phyloP scores from a whole-genome alignment of 1,140 invertebrate species.

The Bombyx mandarina region DNA sequence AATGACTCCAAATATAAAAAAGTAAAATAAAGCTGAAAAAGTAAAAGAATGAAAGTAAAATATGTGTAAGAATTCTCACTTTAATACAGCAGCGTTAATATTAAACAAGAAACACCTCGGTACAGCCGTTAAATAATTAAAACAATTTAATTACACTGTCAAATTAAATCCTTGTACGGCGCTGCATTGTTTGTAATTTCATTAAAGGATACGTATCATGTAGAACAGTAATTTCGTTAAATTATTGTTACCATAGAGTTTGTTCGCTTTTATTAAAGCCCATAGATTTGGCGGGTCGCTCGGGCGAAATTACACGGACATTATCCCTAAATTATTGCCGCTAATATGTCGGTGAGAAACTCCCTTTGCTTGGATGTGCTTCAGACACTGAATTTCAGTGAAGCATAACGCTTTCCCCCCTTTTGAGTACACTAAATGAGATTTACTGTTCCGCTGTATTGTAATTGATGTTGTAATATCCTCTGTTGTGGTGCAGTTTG shows the following conservation, averaged over 20 bases:
- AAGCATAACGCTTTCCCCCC: conserved; percentile 8
- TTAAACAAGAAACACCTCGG: no score
- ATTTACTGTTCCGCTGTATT: conserved; percentile 5
- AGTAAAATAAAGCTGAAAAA: no score
- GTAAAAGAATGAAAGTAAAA: no score
- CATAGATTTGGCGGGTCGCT: conserved; percentile 55
- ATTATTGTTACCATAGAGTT: conserved; percentile 57
- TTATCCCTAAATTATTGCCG: conserved; percentile 65
- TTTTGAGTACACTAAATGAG: conserved; percentile 22
- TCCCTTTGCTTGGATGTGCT: conserved; percentile 26
- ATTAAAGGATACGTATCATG: conserved; percentile 32
- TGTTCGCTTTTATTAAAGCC: conserved; percentile 62
- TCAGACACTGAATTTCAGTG: conserved; percentile 35
- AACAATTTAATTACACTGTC: conserved; percentile 1
- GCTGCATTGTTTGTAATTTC: conserved; percentile 31
- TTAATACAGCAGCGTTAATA: no score
- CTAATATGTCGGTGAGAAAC: conserved; percentile 57
- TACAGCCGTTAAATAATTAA: background rate
- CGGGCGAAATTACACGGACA: conserved; percentile 50
- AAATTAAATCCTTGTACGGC: conserved; percentile 1
- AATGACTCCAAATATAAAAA: no score
- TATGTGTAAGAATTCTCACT: no score
- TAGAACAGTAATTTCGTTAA: conserved; percentile 55
- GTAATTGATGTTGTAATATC: conserved; percentile 2
- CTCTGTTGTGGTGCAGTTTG: no score